phyloP scores from a whole-genome alignment of 53 echinoderm and acorn worm genomes.

The Pentamera pediparva region DNA sequence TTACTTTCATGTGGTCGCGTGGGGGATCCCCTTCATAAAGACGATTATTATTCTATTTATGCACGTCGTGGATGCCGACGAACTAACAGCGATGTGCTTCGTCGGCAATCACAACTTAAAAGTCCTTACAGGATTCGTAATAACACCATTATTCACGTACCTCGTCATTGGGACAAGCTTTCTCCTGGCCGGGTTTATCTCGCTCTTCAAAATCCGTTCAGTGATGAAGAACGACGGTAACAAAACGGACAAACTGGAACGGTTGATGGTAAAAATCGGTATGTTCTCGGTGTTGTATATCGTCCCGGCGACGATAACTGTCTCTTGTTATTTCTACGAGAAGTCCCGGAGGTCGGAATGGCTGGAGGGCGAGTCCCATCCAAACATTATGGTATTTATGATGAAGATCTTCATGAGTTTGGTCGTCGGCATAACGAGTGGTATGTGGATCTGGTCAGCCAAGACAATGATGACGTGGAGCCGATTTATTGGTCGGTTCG shows the following conservation, averaged over 20 bases:
- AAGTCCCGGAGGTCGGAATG: conserved; percentile 65
- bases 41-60: conserved; percentile 92
- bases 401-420: conserved; percentile 96
- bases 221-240: conserved; percentile 99
- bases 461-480: conserved; percentile 91
- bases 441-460: conserved; percentile 99
- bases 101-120: conserved; percentile 87
- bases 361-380: conserved; percentile 52
- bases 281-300: conserved; percentile 95
- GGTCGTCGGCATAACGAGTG: conserved; percentile 93
- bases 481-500: conserved; percentile 72
- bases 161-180: conserved; percentile 83
- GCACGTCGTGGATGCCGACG: conserved; percentile 99
- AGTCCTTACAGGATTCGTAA: conserved; percentile 89
- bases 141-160: conserved; percentile 93
- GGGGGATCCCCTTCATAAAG: conserved; percentile 97
- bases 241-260: conserved; percentile 93
- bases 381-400: conserved; percentile 97
- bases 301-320: conserved; percentile 91
- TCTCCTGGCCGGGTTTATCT: conserved; percentile 87
- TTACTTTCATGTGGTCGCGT: conserved; percentile 92
- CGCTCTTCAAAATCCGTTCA: conserved; percentile 91
- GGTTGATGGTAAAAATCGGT: conserved; percentile 98
- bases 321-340: conserved; percentile 93
- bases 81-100: conserved; percentile 96